phyloP scores from a whole-genome alignment of 2,797 vertebrate genomes.

The Mormyrus proboscirostris region DNA sequence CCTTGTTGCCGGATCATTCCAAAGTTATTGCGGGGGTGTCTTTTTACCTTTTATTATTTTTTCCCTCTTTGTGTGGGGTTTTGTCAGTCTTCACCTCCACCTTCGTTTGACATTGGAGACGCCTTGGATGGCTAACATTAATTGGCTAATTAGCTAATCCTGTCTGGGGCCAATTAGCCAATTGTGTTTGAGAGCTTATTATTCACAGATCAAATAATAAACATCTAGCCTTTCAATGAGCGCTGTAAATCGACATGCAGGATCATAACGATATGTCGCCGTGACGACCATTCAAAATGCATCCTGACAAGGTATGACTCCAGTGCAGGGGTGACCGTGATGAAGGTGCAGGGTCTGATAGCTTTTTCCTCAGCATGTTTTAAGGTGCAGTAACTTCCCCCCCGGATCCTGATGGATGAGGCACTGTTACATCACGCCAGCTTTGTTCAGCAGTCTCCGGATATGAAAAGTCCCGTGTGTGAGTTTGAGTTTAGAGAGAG shows the following conservation, averaged over 20 bases:
- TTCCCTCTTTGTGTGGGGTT: background rate
- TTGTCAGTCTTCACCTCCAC: background rate
- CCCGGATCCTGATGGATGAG: background rate
- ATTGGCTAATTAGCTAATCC: background rate
- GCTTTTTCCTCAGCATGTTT: background rate
- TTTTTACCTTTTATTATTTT: background rate
- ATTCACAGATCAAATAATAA: background rate
- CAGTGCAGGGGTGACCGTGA: background rate
- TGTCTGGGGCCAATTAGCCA: background rate
- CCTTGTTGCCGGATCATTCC: background rate
- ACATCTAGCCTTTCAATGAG: background rate
- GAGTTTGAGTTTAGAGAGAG: background rate
- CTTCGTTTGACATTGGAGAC: background rate
- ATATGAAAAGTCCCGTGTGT: background rate
- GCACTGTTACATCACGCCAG: conserved; percentile 1
- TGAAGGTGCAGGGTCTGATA: background rate
- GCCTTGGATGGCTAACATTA: background rate
- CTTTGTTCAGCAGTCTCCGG: background rate
- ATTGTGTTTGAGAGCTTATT: background rate
- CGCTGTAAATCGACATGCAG: background rate
- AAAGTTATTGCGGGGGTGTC: background rate
- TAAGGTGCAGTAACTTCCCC: background rate
- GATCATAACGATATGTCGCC: background rate
- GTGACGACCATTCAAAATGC: background rate
- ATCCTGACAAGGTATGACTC: background rate